Evolutionary conservation across 2,888 invertebrate species (phyloP).

Genomic region (Chrysomela aeneicollis): DNA sequence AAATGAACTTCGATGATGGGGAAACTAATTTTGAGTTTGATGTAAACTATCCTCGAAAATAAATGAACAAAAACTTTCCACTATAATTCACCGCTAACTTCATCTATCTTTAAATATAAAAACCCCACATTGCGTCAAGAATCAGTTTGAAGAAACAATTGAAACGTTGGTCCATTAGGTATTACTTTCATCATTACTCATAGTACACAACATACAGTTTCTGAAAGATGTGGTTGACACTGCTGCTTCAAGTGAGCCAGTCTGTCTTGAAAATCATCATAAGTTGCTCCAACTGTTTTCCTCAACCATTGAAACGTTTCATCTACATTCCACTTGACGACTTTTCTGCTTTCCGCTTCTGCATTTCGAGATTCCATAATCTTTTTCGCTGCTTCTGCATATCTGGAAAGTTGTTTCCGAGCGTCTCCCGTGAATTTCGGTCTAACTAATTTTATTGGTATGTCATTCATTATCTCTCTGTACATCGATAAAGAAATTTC

Average conservation of each 20-base stretch:
- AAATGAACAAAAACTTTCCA: too few relatives aligned
- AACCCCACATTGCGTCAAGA: too few relatives aligned
- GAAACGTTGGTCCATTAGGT: too few relatives aligned
- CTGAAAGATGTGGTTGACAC: slow-evolving; percentile 94
- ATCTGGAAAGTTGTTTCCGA: slow-evolving; percentile 82
- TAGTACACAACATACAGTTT: slow-evolving; percentile 68
- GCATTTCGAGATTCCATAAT: slow-evolving; percentile 95
- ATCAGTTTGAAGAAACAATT: too few relatives aligned
- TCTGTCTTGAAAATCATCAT: slow-evolving; percentile 91
- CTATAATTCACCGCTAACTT: too few relatives aligned
- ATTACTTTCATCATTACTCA: too few relatives aligned
- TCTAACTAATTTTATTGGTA: slow-evolving; percentile 94
- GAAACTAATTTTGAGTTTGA: too few relatives aligned
- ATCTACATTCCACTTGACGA: slow-evolving; percentile 98
- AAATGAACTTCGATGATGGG: too few relatives aligned
- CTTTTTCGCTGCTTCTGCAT: slow-evolving; percentile 96
- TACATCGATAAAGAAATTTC: slow-evolving; percentile 96
- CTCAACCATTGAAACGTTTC: slow-evolving; percentile 97
- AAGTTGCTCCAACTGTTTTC: slow-evolving; percentile 90
- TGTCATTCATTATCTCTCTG: slow-evolving; percentile 97
- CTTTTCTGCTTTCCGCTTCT: slow-evolving; percentile 92
- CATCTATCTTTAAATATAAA: too few relatives aligned
- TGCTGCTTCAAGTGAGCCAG: slow-evolving; percentile 91
- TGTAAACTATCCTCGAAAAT: too few relatives aligned
- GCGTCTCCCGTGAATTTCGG: slow-evolving; percentile 97